Conservation (phyloP, 2,113 vertebrate species). For the Saccopteryx leptura region DNA sequence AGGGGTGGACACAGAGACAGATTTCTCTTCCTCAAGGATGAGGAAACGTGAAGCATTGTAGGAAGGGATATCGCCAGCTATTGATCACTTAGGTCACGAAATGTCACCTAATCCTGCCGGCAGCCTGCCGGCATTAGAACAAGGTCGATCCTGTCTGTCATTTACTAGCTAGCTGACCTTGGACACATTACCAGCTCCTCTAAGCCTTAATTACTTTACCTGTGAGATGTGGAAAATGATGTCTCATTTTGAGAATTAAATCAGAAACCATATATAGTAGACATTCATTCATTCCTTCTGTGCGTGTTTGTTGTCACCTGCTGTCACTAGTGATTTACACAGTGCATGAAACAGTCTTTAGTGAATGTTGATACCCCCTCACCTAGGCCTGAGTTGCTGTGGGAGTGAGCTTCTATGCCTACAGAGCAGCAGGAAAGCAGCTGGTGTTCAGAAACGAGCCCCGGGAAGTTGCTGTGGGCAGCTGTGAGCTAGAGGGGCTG, state of each 20-base stretch:
- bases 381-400: not conserved
- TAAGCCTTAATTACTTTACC: not conserved
- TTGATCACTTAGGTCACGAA: not conserved
- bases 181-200: not conserved
- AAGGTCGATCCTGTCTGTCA: not conserved
- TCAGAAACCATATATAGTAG: not conserved
- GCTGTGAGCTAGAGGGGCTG: not conserved
- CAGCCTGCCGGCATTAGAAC: not conserved
- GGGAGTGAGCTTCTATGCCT: not conserved
- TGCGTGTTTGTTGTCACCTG: not conserved
- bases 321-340: no score
- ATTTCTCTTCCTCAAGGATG: not conserved
- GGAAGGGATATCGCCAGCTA: not conserved
- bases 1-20: rapidly evolving
- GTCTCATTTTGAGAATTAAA: not conserved
- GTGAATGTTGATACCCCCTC: not conserved
- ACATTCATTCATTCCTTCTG: not conserved
- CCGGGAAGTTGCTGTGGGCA: not conserved
- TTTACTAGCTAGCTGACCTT: not conserved
- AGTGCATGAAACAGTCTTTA: not conserved
- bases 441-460: not conserved
- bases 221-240: not conserved
- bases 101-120: not conserved
- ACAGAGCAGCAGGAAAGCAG: not conserved
- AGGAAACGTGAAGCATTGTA: no score